Percentiles rank a stretch among this genome's conserved stretches.
phyloP scores from a whole-genome alignment of 64 coral and sea anemone genomes.

The Porites australiensis region DNA sequence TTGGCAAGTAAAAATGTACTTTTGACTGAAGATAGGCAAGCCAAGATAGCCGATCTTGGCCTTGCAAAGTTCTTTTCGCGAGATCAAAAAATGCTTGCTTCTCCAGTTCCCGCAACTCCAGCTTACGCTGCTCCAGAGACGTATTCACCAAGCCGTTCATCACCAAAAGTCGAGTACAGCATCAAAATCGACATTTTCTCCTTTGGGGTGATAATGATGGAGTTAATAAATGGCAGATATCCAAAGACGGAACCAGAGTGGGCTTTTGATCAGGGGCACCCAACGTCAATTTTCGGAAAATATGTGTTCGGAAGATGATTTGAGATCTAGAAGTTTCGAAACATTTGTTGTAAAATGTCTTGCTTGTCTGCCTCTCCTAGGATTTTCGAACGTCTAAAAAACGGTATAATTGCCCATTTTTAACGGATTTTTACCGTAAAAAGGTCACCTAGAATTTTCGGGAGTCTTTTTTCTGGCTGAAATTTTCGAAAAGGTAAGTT shows the following conservation, averaged over 20 bases:
- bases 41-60: conserved; percentile 78
- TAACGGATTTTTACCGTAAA: no score
- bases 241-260: not conserved
- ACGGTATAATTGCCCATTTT: no score
- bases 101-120: conserved; percentile 44
- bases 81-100: not conserved
- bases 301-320: no score
- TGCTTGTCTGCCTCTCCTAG: no score
- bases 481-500: no score
- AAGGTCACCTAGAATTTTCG: no score
- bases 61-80: conserved; percentile 53
- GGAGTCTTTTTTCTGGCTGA: no score
- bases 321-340: no score
- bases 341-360: no score
- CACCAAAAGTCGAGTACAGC: conserved; percentile 37
- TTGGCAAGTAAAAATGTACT: conserved; percentile 75
- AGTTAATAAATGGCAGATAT: conserved; percentile 52
- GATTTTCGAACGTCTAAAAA: no score
- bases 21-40: conserved; percentile 41
- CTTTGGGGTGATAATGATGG: conserved; percentile 68
- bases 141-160: not conserved
- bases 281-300: no score
- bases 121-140: conserved; percentile 73
- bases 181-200: conserved; percentile 72
- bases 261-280: not conserved